Evolutionary conservation across 2,797 vertebrate species (phyloP), one percentile per base, ranked within the genome.

Genomic region (Psittacula echo): DNA sequence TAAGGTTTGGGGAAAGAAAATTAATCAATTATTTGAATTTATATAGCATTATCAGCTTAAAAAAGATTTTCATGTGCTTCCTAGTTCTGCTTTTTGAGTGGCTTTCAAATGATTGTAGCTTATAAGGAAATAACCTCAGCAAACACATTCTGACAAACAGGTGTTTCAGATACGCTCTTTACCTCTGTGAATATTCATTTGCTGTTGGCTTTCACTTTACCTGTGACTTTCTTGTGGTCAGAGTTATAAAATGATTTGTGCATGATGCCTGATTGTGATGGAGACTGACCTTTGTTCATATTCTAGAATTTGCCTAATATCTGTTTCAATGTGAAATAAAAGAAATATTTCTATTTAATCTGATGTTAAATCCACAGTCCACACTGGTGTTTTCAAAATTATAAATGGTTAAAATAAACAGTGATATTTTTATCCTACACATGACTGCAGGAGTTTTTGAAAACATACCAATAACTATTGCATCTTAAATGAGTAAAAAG

Each of bases 401-500:
- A 16, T 6, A 39, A 79, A 34, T 20, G 7, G 6, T 17, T 62
- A 29, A 65, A 72, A 20, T 16, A 67, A 74, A 27, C 22, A n/a
- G 17, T 9, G 74, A 24, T n/a, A 1, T 77, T 61, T 86, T 68
- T 60, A 29, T 87, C 58, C 23, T 34, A 30, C 18, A 32, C 2
- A 2, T 24, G 67, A 77, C 13, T 2, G 1, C 26, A 67, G 39
- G n/a, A 53, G 16, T 13, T 60, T 93, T 82, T 53, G 41, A 45
- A 53, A 72, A 41, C 5, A 2, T 10, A 8, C 34, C 13, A 13
- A 8, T 11, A 15, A 50, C 27, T 48, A 56, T 14, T 2, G 0
- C 0, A 8, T 41, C 11, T 56, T 39, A 80, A 29, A 34, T 4
- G 29, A 80, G 6, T 11, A 27, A 37, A 80, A 65, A 62, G 47